Evolutionary conservation across 2,888 invertebrate species (phyloP), one percentile per base, ranked within the genome.

Genomic region (Steromphala cineraria): DNA sequence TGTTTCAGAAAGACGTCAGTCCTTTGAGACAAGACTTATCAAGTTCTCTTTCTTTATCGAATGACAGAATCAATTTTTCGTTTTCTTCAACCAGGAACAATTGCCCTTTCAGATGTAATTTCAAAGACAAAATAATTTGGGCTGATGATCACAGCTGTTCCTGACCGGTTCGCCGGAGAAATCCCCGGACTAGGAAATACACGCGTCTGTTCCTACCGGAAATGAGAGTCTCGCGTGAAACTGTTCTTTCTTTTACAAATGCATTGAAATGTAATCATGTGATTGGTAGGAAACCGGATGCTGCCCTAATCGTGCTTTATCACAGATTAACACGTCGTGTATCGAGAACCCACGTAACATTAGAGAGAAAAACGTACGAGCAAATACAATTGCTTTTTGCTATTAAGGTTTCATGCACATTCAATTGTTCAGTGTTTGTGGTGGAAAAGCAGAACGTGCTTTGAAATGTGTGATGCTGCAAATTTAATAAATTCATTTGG

Each of bases 211-310:
- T 62, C 62, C 62, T 62, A 62, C 62, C 62, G 62, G 62, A 62
- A 62, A 62, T 62, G 62, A 62, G 62, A 28, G 28, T 62, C 62
- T 62, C 62, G 62, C 62, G 62, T 62, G 62, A n/a, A 28, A 62
- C 21, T 62, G 19, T 24, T 24, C 62, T 62, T 28, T 28, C 21
- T 62, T 46, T 62, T 15, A 28, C 28, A 62, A 24, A 62, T 28
- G 24, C 28, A 62, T 62, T 28, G 62, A 24, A 62, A 19, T 28
- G 28, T 24, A 28, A 62, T 10, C 28, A 24, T 24, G 62, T 28
- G 62, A 24, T 21, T 15, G 62, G 62, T 46, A 24, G 13, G 62
- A 62, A 62, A 28, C 24, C 28, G 19, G 62, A 62, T 24, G 62
- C 62, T 28, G 62, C 7, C n/a, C 5, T 46, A 46, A 46, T 46